Evolutionary conservation across 1,140 invertebrate genomes (phyloP), one percentile per base, ranked within the genome.

Genomic region (Magallana angulata): DNA sequence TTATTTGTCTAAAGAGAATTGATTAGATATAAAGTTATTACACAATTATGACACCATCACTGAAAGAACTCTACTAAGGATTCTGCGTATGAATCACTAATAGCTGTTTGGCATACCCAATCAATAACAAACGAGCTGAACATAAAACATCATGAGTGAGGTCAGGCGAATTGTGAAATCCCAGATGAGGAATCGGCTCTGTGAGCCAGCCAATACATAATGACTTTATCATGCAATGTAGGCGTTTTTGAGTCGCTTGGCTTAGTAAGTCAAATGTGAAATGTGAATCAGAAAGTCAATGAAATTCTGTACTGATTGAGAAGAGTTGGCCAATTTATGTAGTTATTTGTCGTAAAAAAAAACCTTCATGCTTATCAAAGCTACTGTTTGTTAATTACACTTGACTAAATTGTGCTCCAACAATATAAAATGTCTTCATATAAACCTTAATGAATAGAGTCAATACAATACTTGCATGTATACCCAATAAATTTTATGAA

Each of bases 101-200:
- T 76, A 24, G 68, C 68, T 30, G 30, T 36, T 30, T 30, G 68
- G 11, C 12, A 30, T 76, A 12, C 24, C 68, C 24, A 76, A 76
- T 76, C 68, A 76, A 76, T 76, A 76, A 76, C 24, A 36, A 30
- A 76, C 12, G 11, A 76, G 68, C 36, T 76, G 14, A 11, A 71
- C 24, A 0, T 8, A 76, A 30, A 76, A 76, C 14, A 76, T 30
- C 30, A 24, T 24, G 24, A 30, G 36, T 76, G 68, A 76, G 24
- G 68, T 76, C 68, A 76, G 68, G 24, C 8, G 8, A 71, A 76
- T 76, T 76, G 68, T 76, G 68, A 76, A 76, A 76, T 24, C 36
- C 24, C 9, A 76, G 24, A 76, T 76, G 68, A 76, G 68, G 18
- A 76, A 76, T 76, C 12, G 24, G 68, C 24, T 76, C 68, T 30